Percentiles rank a stretch among this genome's conserved stretches.
Evolutionary conservation across 2,888 invertebrate genomes (phyloP).

Genomic region (Rhodophaea formosa): DNA sequence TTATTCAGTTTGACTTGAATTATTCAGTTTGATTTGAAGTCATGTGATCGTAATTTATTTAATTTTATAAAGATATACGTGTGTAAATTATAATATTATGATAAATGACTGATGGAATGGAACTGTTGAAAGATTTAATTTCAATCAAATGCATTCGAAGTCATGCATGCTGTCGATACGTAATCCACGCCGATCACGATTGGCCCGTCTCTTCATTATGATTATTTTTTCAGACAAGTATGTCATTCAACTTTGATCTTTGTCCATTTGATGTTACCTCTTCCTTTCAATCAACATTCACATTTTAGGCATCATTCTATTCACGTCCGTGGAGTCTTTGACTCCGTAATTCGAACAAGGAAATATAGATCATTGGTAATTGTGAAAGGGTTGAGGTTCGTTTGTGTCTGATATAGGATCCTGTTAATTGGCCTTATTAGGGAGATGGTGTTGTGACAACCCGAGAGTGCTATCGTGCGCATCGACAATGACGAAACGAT

Average conservation of each 20-base stretch:
- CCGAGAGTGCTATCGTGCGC: constrained; percentile 78
- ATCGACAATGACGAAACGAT: constrained; percentile 82
- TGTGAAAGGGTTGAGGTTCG: constrained; percentile 58
- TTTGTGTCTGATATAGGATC: constrained; percentile 49
- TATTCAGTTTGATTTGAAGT: no score
- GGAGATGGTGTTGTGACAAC: constrained; percentile 80
- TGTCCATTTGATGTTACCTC: constrained; percentile 62
- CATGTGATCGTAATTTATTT: no score
- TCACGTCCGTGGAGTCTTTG: constrained; percentile 49
- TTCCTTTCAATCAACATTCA: constrained; percentile 66
- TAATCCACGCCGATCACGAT: constrained; percentile 65
- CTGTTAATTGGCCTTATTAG: constrained; percentile 81
- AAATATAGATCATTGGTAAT: constrained; percentile 44
- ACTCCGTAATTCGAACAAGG: constrained; percentile 32
- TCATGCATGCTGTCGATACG: constrained; percentile 33
- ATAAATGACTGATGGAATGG: not conserved
- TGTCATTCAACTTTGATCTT: constrained; percentile 79
- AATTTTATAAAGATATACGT: no score
- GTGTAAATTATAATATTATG: no score
- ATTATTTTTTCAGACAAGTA: constrained; percentile 52
- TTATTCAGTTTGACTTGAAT: no score
- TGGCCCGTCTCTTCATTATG: constrained; percentile 29
- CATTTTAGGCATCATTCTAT: constrained; percentile 50
- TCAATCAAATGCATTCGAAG: constrained; percentile 32
- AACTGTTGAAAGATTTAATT: constrained; percentile 15